A percentile compares a stretch with the other conserved stretches of the same genome.
Conservation (phyloP, 2,888 invertebrate species). For the Troides helena region DNA sequence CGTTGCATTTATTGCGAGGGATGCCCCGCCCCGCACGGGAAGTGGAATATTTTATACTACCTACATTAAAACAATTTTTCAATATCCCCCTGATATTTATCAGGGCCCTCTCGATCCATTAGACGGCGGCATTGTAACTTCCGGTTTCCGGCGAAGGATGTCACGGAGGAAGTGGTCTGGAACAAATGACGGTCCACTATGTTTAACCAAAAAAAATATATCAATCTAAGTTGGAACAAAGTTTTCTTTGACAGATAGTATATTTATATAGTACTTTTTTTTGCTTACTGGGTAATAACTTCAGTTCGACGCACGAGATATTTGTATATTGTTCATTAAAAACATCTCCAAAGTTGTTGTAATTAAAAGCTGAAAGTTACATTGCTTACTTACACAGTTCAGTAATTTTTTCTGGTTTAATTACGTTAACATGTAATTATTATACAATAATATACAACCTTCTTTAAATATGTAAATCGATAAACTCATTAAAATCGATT, state of each 20-base stretch:
- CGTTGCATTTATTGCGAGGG: not conserved
- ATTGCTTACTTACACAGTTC: too few species aligned
- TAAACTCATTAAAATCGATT: too few species aligned
- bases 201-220: constrained; percentile 29
- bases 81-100: constrained; percentile 35
- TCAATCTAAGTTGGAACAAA: constrained; percentile 18
- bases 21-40: not conserved
- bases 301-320: not conserved
- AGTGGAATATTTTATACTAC: constrained; percentile 14
- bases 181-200: constrained; percentile 33
- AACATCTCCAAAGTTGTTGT: too few species aligned
- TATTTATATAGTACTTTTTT: not conserved
- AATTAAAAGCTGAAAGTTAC: too few species aligned
- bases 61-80: constrained; percentile 31
- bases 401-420: too few species aligned
- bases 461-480: too few species aligned
- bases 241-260: not conserved
- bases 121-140: constrained; percentile 39
- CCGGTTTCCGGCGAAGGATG: constrained; percentile 44
- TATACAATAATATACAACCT: too few species aligned
- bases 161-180: constrained; percentile 37
- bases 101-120: constrained; percentile 41
- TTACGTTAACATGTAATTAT: too few species aligned
- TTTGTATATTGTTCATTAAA: too few species aligned
- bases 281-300: not conserved